These are phyloP conservation scores for Channallabes apus DNA, from an alignment of 2,797 vertebrate genomes.

Conservation along the genomic window DNA sequence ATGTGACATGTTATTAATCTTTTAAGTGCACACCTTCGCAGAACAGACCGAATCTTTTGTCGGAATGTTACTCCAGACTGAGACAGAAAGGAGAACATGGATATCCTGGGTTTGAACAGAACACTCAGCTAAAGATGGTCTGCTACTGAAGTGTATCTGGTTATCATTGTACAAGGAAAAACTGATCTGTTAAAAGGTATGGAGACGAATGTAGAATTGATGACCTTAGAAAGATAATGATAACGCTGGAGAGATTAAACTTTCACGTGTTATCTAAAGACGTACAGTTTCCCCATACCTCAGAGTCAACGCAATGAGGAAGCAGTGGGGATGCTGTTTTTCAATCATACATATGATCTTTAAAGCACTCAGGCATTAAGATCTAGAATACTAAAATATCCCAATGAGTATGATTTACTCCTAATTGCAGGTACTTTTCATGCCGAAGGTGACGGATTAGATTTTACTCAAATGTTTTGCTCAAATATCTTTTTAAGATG, in stretches of 20 bases:
- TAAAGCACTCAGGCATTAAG: neutral
- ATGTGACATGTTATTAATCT: constrained; percentile 72
- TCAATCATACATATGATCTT: too few species aligned
- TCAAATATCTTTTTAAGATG: neutral
- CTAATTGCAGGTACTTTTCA: neutral
- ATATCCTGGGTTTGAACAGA: neutral
- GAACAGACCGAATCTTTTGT: constrained; percentile 33
- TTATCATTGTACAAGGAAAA: neutral
- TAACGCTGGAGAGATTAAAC: neutral
- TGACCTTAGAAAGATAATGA: constrained; percentile 9
- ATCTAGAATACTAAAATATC: neutral
- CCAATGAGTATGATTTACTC: neutral
- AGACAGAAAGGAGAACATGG: constrained; percentile 7
- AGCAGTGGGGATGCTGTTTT: neutral
- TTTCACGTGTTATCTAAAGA: neutral
- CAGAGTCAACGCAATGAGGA: neutral
- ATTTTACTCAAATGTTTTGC: neutral
- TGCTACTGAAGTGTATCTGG: neutral
- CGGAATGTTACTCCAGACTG: neutral
- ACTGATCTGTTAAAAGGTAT: constrained; percentile 7
- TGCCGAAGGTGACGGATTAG: neutral
- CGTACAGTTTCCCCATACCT: neutral
- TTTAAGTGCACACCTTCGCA: constrained; percentile 67
- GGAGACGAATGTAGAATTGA: neutral
- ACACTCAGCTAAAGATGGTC: neutral